Percentiles rank a stretch among this genome's conserved stretches.
These are phyloP conservation scores for Linnaemya tessellans DNA, from an alignment of 2,888 invertebrate genomes.

Conservation along the genomic window DNA sequence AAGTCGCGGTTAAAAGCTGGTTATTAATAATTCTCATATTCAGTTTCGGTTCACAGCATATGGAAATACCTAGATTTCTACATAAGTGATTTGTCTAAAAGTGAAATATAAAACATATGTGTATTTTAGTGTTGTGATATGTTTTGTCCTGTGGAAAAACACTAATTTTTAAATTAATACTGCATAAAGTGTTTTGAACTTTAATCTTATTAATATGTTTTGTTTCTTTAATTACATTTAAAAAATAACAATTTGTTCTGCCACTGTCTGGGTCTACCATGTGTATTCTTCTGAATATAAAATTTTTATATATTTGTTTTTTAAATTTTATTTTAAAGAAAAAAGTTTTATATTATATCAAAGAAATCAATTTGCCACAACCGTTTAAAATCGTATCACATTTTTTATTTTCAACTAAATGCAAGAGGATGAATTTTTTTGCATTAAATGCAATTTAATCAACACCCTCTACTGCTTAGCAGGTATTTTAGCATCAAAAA, in stretches of 20 bases:
- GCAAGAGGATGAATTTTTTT: conserved; percentile 39
- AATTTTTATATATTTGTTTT: neutral
- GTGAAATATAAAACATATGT: too few relatives aligned
- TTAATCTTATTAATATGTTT: too few relatives aligned
- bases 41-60: too few relatives aligned
- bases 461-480: conserved; percentile 65
- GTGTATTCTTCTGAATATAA: neutral
- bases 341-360: conserved; percentile 57
- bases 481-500: conserved; percentile 30
- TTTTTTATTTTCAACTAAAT: neutral
- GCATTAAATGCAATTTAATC: conserved; percentile 55
- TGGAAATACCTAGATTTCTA: too few relatives aligned
- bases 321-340: conserved; percentile 35
- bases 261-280: neutral
- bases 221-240: too few relatives aligned
- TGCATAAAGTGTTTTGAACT: too few relatives aligned
- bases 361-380: conserved; percentile 63
- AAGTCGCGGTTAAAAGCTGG: too few relatives aligned
- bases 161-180: too few relatives aligned
- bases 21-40: too few relatives aligned
- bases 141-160: too few relatives aligned
- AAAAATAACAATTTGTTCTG: neutral
- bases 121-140: too few relatives aligned
- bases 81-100: too few relatives aligned
- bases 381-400: conserved; percentile 40